These are phyloP conservation scores for Crypturellus undulatus DNA, from an alignment of 2,113 vertebrate species.

Conservation along the genomic window DNA sequence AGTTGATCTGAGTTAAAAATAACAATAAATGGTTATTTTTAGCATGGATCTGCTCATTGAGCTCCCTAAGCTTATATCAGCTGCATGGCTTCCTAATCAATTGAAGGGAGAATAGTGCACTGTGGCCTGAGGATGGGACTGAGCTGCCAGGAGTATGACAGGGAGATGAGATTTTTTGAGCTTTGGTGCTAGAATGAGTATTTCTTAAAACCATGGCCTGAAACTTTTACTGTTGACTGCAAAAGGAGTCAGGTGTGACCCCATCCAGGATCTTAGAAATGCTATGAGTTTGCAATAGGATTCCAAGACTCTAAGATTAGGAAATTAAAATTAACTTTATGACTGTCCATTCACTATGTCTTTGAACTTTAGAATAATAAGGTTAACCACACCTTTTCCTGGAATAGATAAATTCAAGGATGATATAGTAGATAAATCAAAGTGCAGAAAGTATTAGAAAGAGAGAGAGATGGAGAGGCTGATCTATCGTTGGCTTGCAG, in stretches of 20 bases:
- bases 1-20: neutral
- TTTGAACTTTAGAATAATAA: neutral
- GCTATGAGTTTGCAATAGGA: neutral
- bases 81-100: neutral
- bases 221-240: neutral
- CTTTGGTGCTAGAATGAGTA: neutral
- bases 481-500: slow-evolving; percentile 11
- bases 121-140: neutral
- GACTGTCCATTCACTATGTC: neutral
- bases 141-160: neutral
- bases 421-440: neutral
- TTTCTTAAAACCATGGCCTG: neutral
- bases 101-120: neutral
- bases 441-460: neutral
- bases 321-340: neutral
- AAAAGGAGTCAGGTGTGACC: neutral
- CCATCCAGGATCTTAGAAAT: neutral
- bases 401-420: neutral
- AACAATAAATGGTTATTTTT: slow-evolving; percentile 14
- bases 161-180: neutral
- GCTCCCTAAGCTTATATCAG: neutral
- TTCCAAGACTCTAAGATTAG: neutral
- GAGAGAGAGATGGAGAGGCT: neutral
- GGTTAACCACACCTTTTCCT: neutral
- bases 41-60: neutral